These are phyloP conservation scores for Agelaius phoeniceus DNA, from an alignment of 2,113 vertebrate genomes.

Conservation along the genomic window DNA sequence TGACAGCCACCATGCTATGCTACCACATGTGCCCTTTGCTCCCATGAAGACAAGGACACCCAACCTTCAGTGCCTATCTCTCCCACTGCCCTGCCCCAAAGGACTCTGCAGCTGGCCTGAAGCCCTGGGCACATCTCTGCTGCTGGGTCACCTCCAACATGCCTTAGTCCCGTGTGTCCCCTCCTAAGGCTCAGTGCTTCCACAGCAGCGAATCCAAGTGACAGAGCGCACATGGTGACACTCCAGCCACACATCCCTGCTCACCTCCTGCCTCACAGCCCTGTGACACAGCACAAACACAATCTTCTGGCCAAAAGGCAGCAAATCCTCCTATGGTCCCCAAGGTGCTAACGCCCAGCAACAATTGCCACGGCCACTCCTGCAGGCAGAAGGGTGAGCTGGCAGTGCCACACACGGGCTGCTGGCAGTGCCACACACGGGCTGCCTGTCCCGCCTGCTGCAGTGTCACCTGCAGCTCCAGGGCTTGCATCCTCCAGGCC, in stretches of 20 bases:
- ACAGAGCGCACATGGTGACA: fast-evolving
- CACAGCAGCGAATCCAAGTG: fast-evolving
- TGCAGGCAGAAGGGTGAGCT: background rate
- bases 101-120: background rate
- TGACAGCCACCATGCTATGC: fast-evolving
- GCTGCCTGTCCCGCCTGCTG: fast-evolving
- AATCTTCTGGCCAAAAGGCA: background rate
- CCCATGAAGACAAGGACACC: background rate
- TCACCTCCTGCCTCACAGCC: background rate
- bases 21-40: fast-evolving
- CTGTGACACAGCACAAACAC: background rate
- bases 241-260: background rate
- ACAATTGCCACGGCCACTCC: fast-evolving
- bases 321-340: fast-evolving
- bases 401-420: fast-evolving
- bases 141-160: fast-evolving
- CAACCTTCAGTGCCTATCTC: fast-evolving
- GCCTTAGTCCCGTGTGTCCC: fast-evolving
- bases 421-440: fast-evolving
- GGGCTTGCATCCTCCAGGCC: no score
- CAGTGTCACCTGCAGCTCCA: background rate
- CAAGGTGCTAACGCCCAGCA: fast-evolving
- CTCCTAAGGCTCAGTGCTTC: background rate
- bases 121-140: background rate
- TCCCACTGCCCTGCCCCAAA: background rate